Evolutionary conservation across 2,888 invertebrate genomes (phyloP), one percentile per base, ranked within the genome.

Genomic region (Creontiades dilutus): DNA sequence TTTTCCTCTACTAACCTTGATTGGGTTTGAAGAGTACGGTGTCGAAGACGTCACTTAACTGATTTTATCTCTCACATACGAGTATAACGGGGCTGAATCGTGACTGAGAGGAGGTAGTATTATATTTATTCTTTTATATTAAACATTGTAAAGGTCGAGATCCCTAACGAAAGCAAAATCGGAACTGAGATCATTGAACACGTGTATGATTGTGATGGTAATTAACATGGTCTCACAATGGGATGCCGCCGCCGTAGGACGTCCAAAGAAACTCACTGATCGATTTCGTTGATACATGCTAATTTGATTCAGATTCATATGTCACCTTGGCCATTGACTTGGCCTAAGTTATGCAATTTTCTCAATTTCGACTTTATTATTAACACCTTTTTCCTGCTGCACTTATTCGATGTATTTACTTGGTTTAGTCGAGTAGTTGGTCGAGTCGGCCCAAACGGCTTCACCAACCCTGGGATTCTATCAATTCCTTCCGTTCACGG

Each of bases 301-400:
- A 52, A 52, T 57, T n/a, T n/a, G n/a, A n/a, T 57, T 57, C n/a
- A 16, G 14, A 57, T 57, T 57, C 57, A n/a, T n/a, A n/a, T 57
- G 7, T 16, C 16, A 16, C 57, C 57, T 57, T n/a, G 57, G 57
- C n/a, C 57, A 57, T 14, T 52, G 52, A 52, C 52, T 52, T 16
- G 11, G 7, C 7, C 3, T 37, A 37, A 37, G 37, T 37, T 4
- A 37, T 2, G 7, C 2, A 37, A 37, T 37, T 2, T 37, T 37
- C 3, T 37, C 3, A 4, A 37, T 37, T 7, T 37, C 37, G 2
- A 7, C 37, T 37, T 37, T 37, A 37, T 37, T 37, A 2, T 2
- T 37, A 37, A 37, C 2, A 37, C 37, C 37, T 4, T 37, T 37
- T 37, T 37, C 2, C 7, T 4, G 7, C 37, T 37, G n/a, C n/a